phyloP scores from a whole-genome alignment of 2,113 vertebrate genomes.

The Boleophthalmus pectinirostris region DNA sequence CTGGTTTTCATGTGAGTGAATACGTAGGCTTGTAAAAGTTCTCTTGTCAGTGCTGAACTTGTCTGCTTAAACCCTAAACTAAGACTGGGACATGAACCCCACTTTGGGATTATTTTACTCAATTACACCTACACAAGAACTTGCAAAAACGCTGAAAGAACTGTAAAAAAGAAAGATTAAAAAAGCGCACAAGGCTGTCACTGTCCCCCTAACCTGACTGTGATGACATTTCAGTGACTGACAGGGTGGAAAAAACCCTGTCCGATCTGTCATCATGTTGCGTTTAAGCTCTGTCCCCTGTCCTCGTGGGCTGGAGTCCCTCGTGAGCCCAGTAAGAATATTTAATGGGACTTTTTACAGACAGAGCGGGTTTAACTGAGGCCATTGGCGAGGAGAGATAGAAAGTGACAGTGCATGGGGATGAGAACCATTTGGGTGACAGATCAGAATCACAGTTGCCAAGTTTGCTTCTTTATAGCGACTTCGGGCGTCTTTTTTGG shows the following conservation, averaged over 20 bases:
- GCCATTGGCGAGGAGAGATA: constrained; percentile 35
- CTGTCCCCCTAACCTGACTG: constrained; percentile 25
- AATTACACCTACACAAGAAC: constrained; percentile 38
- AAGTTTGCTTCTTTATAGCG: no score
- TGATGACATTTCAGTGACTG: constrained; percentile 36
- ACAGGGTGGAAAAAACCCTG: constrained; percentile 30
- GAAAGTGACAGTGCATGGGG: constrained; percentile 52
- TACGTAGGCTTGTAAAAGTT: no score
- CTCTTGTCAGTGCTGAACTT: background rate
- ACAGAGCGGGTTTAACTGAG: constrained; percentile 46
- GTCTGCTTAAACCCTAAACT: constrained; percentile 16
- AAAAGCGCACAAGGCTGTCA: constrained; percentile 20
- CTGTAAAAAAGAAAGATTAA: constrained; percentile 15
- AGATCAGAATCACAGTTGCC: constrained; percentile 36
- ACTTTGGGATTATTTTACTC: constrained; percentile 32
- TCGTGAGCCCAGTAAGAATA: constrained; percentile 48
- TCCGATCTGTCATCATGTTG: constrained; percentile 41
- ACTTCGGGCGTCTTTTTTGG: constrained; percentile 42
- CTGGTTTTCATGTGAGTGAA: no score
- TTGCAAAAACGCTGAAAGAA: constrained; percentile 7
- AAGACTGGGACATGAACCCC: constrained; percentile 6
- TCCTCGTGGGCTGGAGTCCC: constrained; percentile 40
- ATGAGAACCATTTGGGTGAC: constrained; percentile 58
- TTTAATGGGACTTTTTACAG: constrained; percentile 44
- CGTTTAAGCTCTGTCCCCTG: constrained; percentile 37